Evolutionary conservation across 2,113 vertebrate genomes (phyloP).

Genomic region (Arizona elegans): DNA sequence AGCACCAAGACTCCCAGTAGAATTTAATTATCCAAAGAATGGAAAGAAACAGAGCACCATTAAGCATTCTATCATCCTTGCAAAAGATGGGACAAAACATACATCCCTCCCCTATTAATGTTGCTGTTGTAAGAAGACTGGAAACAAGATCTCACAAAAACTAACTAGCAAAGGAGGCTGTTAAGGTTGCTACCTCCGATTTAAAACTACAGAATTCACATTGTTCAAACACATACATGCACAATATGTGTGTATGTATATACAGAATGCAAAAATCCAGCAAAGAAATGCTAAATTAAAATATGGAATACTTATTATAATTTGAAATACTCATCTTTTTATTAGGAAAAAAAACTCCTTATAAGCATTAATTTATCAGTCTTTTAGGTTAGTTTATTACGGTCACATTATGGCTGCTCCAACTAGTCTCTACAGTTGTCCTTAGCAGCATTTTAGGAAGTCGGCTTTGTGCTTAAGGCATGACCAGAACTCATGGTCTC

Average conservation of each 20-base stretch:
- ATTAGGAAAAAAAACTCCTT: neutral
- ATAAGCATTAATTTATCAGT: neutral
- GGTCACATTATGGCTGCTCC: neutral
- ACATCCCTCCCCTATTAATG: neutral
- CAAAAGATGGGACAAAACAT: neutral
- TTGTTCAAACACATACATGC: neutral
- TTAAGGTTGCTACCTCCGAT: neutral
- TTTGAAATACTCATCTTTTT: neutral
- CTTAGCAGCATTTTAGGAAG: neutral
- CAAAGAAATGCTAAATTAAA: neutral
- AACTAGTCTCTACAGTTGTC: neutral
- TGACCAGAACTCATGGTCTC: neutral
- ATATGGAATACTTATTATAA: neutral
- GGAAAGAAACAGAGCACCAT: neutral
- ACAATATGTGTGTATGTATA: neutral
- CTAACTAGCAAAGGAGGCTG: neutral
- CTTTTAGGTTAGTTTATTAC: neutral
- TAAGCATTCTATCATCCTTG: neutral
- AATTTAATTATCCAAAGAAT: neutral
- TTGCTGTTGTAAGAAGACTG: neutral
- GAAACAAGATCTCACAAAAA: neutral
- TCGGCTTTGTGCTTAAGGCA: neutral
- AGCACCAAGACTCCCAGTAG: neutral
- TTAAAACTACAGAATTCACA: neutral
- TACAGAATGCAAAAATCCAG: neutral